Base-by-base conservation (phyloP, 1,140 invertebrate genomes). In the Stegodyphus dumicola region DNA sequence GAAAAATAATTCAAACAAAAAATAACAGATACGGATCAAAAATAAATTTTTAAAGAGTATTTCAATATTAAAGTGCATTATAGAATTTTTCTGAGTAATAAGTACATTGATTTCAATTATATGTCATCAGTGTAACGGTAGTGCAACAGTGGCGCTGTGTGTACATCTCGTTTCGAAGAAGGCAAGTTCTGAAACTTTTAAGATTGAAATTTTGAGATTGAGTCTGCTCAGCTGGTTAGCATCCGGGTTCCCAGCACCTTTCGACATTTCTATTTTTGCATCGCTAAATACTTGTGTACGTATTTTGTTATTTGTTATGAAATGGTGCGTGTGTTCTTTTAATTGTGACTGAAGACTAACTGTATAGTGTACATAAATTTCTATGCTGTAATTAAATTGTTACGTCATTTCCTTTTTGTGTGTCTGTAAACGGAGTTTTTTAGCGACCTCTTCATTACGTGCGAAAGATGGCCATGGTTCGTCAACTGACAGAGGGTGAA, bases 241-340 rank as follows among this genome's bases (percentile, higher is more conserved):
- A 86, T 86, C 84, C 84, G 84, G 84, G 84, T 86, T 65, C 76
- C 74, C 54, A 49, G 69, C 76, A 77, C 76, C 67, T 78, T 86
- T 69, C 75, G 84, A 86, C 84, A 86, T 86, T 86, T 86, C 84
- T 86, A 86, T 78, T 86, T 86, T 86, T 86, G 84, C 84, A 86
- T 84, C 81, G 54, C 76, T 69, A 65, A 69, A 71, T 73, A 51
- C 65, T 85, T 64, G 84, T 78, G 76, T 66, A 56, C 75, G 76
- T 78, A 86, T 65, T 78, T 86, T 86, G 76, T 86, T 86, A 64
- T 86, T 78, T 78, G 76, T 86, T 78, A 54, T 86, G 48, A 76
- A 69, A 84, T 86, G 75, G 54, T 77, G 75, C 84, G 75, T 78
- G 75, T 52, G 65, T 65, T 73, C 49, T 7, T 77, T 54, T 77